These are phyloP conservation scores for Bursaphelenchus okinawaensis DNA, from an alignment of 2,888 invertebrate species.

Conservation along the genomic window DNA sequence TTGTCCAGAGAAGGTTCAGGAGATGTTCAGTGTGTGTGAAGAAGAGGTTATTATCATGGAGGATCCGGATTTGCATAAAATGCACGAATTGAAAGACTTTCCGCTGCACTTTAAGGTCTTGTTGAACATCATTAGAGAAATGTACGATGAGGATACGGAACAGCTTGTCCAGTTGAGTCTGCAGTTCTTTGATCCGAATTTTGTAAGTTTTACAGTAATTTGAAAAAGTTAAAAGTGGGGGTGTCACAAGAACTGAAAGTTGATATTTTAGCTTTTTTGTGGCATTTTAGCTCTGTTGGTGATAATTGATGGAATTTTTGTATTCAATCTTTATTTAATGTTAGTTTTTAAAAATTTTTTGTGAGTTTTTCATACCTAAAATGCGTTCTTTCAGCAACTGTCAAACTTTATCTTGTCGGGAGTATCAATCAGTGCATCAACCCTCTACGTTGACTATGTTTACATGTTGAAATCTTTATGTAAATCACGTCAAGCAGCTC, in stretches of 20 bases:
- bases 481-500: conserved; percentile 17
- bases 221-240: too few relatives aligned
- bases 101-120: conserved; percentile 17
- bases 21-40: conserved; percentile 29
- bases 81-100: conserved; percentile 11
- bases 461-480: conserved; percentile 21
- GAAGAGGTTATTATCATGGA: conserved; percentile 20
- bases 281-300: neutral
- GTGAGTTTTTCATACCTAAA: too few relatives aligned
- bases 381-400: conserved; percentile 10
- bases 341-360: neutral
- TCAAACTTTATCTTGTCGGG: conserved; percentile 4
- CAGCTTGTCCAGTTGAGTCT: conserved; percentile 2
- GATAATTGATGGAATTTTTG: neutral
- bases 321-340: neutral
- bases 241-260: too few relatives aligned
- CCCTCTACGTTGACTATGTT: conserved; percentile 19
- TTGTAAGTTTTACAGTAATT: conserved; percentile 12
- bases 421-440: conserved; percentile 14
- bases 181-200: conserved; percentile 17
- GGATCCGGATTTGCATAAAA: conserved; percentile 5
- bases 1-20: conserved; percentile 16
- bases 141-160: conserved; percentile 3
- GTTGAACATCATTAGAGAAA: conserved; percentile 15
- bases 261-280: too few relatives aligned